Percentiles rank a stretch among this genome's conserved stretches.
These are phyloP conservation scores for Coelopa frigida DNA, from an alignment of 1,140 invertebrate genomes.

Conservation along the genomic window DNA sequence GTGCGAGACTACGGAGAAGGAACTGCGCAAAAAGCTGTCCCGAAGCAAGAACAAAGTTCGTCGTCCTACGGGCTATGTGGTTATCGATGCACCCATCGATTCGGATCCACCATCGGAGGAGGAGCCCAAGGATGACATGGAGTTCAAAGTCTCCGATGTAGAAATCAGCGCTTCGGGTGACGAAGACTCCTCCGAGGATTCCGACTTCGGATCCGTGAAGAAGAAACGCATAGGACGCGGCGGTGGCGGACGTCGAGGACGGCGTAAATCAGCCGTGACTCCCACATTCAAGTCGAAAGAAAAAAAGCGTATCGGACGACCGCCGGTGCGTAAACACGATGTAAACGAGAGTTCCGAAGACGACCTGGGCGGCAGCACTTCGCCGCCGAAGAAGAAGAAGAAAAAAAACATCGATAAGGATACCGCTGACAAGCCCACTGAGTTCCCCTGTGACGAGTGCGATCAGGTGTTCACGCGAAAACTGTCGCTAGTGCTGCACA, in stretches of 20 bases:
- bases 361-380: background rate
- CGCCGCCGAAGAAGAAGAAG: conserved; percentile 5
- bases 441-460: conserved; percentile 26
- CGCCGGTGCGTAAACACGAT: background rate
- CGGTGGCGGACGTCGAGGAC: conserved; percentile 14
- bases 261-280: conserved; percentile 16
- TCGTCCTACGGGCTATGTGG: conserved; percentile 41
- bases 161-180: conserved; percentile 33
- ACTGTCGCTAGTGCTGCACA: conserved; percentile 47
- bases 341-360: background rate
- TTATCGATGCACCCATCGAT: conserved; percentile 40
- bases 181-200: conserved; percentile 37
- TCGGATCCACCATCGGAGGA: conserved; percentile 34
- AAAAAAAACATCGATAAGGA: conserved; percentile 7
- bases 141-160: conserved; percentile 42
- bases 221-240: conserved; percentile 15
- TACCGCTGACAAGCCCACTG: background rate
- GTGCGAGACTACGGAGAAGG: conserved; percentile 40
- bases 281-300: conserved; percentile 3
- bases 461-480: conserved; percentile 33
- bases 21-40: conserved; percentile 41
- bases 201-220: conserved; percentile 21
- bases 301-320: conserved; percentile 4
- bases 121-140: conserved; percentile 36
- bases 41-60: conserved; percentile 43